Evolutionary conservation across 1,140 invertebrate genomes (phyloP), one percentile per base, ranked within the genome.

Genomic region (Pentalonia nigronervosa): DNA sequence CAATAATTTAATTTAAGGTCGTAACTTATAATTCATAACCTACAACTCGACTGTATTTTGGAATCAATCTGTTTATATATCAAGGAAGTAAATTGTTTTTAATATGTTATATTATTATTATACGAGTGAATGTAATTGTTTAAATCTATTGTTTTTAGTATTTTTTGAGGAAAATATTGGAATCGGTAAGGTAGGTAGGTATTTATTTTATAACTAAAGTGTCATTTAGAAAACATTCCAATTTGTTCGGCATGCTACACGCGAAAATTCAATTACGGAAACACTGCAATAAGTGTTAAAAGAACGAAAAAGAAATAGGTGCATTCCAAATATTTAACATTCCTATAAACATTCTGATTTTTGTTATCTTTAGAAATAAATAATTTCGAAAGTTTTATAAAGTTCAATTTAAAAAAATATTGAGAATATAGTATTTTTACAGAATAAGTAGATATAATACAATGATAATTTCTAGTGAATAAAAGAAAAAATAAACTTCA

Each of bases 201-300:
- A 25, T 84, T 84, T 84, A 14, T 84, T 30, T 84, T 84, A 25
- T 84, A 45, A 41, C 20, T 36, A 23, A 84, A 45, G 83, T 84
- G 83, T 84, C 34, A 84, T 84, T 84, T 41, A 84, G 41, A 84
- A 45, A 84, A 84, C 83, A 84, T 84, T 84, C 41, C 83, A 84
- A 36, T 84, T 84, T 45, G 41, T 84, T 84, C 9, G 8, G 83
- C 83, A 45, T 84, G 23, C 83, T 36, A 45, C 36, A 84, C 83
- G 83, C 41, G 41, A 84, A 84, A 36, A 45, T 84, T 84, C 83
- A 84, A 84, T 84, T 41, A 84, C 83, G 23, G 23, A 34, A 60
- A 83, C 76, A 25, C 94, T 45, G 41, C 91, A 81, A 81, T 81
- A 34, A n/a, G 76, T 81, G 76, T 81, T 84, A 41, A 84, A 41